Evolutionary conservation across 2,113 vertebrate species (phyloP).

Genomic region (Microtus pennsylvanicus): DNA sequence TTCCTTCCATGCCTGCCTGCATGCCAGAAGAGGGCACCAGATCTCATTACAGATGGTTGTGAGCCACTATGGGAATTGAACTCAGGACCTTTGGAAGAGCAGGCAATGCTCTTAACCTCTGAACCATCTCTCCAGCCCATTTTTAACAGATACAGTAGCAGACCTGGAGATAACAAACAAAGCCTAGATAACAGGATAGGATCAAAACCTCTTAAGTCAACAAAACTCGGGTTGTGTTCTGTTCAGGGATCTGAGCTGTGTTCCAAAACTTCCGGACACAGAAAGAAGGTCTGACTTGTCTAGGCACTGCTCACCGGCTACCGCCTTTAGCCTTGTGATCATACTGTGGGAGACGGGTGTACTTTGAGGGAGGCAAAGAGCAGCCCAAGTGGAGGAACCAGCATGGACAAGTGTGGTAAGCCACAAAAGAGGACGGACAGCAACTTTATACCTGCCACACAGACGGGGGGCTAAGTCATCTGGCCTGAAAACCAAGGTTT

Average conservation of each 20-base stretch:
- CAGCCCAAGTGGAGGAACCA: no score
- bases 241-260: neutral
- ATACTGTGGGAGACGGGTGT: neutral
- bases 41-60: no score
- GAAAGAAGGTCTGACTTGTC: neutral
- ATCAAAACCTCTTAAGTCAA: slow-evolving; percentile 29
- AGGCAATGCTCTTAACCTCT: no score
- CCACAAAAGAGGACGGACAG: neutral
- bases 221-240: neutral
- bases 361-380: neutral
- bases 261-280: neutral
- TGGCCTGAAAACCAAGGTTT: neutral
- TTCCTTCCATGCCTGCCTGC: no score
- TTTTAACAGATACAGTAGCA: neutral
- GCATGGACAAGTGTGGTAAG: neutral
- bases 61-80: no score
- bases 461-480: neutral
- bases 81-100: no score
- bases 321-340: neutral
- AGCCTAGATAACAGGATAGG: neutral
- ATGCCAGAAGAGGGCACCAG: no score
- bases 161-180: slow-evolving; percentile 11
- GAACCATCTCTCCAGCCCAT: neutral
- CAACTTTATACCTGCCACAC: neutral
- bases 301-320: neutral